These are phyloP conservation scores for Coecobrya sp. DNA, from an alignment of 2,888 invertebrate genomes.

Conservation along the genomic window DNA sequence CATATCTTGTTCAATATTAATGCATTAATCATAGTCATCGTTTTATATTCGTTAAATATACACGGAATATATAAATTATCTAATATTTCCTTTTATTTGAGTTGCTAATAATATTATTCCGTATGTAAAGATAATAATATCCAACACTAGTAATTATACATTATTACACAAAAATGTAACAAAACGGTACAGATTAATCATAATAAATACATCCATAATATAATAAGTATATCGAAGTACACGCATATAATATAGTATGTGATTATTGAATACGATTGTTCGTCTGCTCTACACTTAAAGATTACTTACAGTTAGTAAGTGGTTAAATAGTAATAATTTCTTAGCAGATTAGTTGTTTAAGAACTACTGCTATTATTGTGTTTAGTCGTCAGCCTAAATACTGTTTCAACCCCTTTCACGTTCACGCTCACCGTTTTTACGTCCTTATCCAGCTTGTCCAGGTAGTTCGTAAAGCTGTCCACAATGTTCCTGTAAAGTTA, in stretches of 20 bases:
- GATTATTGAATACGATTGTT: slow-evolving; percentile 26
- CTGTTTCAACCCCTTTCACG: slow-evolving; percentile 86
- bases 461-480: slow-evolving; percentile 86
- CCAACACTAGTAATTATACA: not conserved
- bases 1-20: not conserved
- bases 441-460: slow-evolving; percentile 86
- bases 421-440: slow-evolving; percentile 86
- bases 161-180: slow-evolving; percentile 61
- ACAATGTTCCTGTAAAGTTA: slow-evolving; percentile 78
- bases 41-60: not conserved
- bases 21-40: not conserved
- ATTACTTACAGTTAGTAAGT: not conserved
- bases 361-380: slow-evolving; percentile 80
- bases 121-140: not conserved
- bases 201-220: not conserved
- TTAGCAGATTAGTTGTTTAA: slow-evolving; percentile 31
- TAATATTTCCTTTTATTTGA: not conserved
- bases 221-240: not conserved
- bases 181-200: slow-evolving; percentile 37
- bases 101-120: not conserved
- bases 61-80: not conserved
- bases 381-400: slow-evolving; percentile 85
- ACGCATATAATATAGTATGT: not conserved
- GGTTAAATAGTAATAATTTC: slow-evolving; percentile 1
- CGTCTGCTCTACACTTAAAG: not conserved